Percentiles rank a stretch among this genome's conserved stretches.
phyloP scores from a whole-genome alignment of 53 echinoderm and acorn worm species.

The Glandiceps talaboti region DNA sequence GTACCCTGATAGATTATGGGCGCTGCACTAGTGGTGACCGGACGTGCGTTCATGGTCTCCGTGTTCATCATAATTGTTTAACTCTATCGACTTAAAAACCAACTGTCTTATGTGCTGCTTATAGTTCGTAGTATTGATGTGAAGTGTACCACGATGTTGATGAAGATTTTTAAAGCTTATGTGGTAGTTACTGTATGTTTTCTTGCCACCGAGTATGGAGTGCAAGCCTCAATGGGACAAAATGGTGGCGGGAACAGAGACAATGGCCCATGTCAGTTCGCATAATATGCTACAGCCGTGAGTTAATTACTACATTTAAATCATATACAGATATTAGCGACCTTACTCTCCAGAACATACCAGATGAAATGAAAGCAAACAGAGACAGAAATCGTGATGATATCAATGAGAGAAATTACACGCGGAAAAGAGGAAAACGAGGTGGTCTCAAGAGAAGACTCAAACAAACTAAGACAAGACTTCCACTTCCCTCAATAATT shows the following conservation, averaged over 20 bases:
- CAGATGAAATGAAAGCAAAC: not conserved
- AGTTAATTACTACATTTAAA: not conserved
- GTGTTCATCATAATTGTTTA: no score
- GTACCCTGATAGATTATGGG: no score
- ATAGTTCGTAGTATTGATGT: not conserved
- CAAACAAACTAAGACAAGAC: not conserved
- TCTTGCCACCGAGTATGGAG: not conserved
- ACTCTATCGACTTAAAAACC: no score
- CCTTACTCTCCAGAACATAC: not conserved
- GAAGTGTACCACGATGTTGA: not conserved
- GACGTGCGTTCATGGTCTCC: not conserved
- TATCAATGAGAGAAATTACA: not conserved
- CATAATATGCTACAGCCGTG: not conserved
- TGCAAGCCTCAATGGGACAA: not conserved
- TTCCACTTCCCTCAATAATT: not conserved
- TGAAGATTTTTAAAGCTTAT: not conserved
- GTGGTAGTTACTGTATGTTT: not conserved
- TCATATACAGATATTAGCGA: not conserved
- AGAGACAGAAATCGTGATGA: not conserved
- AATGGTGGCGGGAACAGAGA: not conserved
- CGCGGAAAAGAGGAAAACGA: not conserved
- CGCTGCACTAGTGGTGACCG: not conserved
- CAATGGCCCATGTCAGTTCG: not conserved
- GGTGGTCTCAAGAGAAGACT: not conserved
- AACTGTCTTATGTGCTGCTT: not conserved